These are phyloP conservation scores for Sebastes variabilis DNA, from an alignment of 2,797 vertebrate genomes.

Conservation along the genomic window DNA sequence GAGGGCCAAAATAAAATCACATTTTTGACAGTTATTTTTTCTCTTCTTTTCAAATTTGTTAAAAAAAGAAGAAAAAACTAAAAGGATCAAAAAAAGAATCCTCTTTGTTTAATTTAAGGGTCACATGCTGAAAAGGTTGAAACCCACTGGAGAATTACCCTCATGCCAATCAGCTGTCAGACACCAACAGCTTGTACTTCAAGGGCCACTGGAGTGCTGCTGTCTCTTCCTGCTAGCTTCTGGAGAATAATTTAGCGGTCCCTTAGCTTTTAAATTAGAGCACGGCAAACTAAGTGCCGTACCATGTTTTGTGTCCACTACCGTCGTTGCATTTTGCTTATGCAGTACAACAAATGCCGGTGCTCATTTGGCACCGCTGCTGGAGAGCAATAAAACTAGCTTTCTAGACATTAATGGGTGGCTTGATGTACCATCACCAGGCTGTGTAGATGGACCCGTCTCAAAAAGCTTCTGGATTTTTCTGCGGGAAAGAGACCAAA, in stretches of 20 bases:
- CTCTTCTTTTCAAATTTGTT: background rate
- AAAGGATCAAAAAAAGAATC: background rate
- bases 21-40: background rate
- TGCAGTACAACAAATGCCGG: conserved; percentile 21
- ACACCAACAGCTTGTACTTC: conserved; percentile 37
- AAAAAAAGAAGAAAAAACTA: background rate
- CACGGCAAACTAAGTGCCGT: conserved; percentile 18
- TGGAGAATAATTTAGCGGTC: conserved; percentile 22
- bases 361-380: conserved; percentile 10
- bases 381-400: conserved; percentile 23
- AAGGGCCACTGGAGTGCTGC: conserved; percentile 30
- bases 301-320: conserved; percentile 7
- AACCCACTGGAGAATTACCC: conserved; percentile 7
- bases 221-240: conserved; percentile 12
- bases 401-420: conserved; percentile 38
- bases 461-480: conserved; percentile 47
- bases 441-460: conserved; percentile 24
- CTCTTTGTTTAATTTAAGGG: conserved; percentile 18
- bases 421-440: conserved; percentile 26
- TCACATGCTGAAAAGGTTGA: conserved; percentile 20
- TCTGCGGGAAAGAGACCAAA: conserved; percentile 34
- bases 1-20: background rate
- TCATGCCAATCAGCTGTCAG: conserved; percentile 45
- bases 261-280: conserved; percentile 33
- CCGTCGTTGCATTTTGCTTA: conserved; percentile 21